Evolutionary conservation across 2,113 vertebrate species (phyloP).

Genomic region (Calcarius ornatus): DNA sequence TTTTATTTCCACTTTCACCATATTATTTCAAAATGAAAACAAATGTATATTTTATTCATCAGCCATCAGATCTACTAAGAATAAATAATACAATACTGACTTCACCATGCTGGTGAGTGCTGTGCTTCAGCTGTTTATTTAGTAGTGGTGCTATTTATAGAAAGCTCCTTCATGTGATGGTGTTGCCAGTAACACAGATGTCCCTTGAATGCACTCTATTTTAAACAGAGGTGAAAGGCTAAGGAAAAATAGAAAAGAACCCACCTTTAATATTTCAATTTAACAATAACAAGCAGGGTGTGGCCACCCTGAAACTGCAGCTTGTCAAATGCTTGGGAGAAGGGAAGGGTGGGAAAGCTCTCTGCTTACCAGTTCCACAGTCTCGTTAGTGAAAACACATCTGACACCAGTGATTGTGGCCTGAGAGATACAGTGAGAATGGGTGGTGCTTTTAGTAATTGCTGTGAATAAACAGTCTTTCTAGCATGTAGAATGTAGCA

Average conservation of each 20-base stretch:
- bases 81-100: not conserved
- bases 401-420: conserved; percentile 49
- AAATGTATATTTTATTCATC: not conserved
- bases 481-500: not conserved
- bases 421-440: conserved; percentile 14
- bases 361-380: conserved; percentile 53
- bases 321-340: conserved; percentile 65
- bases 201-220: conserved; percentile 37
- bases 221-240: conserved; percentile 61
- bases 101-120: not conserved
- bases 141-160: conserved; percentile 54
- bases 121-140: conserved; percentile 1
- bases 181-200: conserved; percentile 56
- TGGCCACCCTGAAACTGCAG: conserved; percentile 11
- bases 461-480: conserved; percentile 32
- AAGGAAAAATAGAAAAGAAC: conserved; percentile 47
- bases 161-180: conserved; percentile 18
- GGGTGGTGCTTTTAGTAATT: conserved; percentile 19
- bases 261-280: conserved; percentile 59
- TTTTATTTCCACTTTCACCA: not conserved
- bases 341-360: conserved; percentile 74
- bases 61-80: not conserved
- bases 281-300: conserved; percentile 75
- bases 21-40: not conserved
- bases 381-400: conserved; percentile 46